A percentile compares a stretch with the other conserved stretches of the same genome.
Conservation (phyloP, 1,140 invertebrate genomes). For the Parapsyche elsis region DNA sequence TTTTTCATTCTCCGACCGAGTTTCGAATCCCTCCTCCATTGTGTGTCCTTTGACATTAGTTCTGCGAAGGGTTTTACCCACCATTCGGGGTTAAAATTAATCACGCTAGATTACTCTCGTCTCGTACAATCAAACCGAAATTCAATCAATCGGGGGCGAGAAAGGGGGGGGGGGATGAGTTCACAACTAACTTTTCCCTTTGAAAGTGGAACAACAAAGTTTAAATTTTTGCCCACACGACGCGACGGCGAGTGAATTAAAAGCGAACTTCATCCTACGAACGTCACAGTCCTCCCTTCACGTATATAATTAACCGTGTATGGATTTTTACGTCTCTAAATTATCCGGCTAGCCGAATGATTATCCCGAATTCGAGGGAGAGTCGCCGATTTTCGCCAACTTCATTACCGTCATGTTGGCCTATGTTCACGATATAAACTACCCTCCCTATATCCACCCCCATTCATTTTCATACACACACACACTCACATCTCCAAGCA, state of each 20-base stretch:
- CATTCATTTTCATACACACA: not conserved
- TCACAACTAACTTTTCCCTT: slow-evolving; percentile 24
- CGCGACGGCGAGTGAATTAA: not conserved
- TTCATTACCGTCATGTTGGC: not conserved
- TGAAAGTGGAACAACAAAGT: slow-evolving; percentile 17
- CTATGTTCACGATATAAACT: not conserved
- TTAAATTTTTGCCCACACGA: slow-evolving; percentile 11
- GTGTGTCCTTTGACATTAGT: slow-evolving; percentile 20
- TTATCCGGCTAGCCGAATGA: no score
- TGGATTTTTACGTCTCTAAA: no score
- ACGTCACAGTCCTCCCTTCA: not conserved
- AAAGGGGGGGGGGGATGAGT: not conserved
- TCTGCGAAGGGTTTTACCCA: slow-evolving; percentile 10
- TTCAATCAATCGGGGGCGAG: slow-evolving; percentile 17
- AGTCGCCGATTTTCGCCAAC: not conserved
- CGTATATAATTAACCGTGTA: no score
- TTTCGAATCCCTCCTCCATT: not conserved
- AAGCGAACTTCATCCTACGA: not conserved
- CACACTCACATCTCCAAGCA: not conserved
- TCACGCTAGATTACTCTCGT: slow-evolving; percentile 34
- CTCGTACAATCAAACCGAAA: slow-evolving; percentile 22
- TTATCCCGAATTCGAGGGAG: no score
- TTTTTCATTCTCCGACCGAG: not conserved
- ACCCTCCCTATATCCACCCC: not conserved
- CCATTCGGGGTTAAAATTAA: slow-evolving; percentile 20